Base-by-base conservation (phyloP, 1,140 invertebrate genomes). In the Drosophila aff. region DNA sequence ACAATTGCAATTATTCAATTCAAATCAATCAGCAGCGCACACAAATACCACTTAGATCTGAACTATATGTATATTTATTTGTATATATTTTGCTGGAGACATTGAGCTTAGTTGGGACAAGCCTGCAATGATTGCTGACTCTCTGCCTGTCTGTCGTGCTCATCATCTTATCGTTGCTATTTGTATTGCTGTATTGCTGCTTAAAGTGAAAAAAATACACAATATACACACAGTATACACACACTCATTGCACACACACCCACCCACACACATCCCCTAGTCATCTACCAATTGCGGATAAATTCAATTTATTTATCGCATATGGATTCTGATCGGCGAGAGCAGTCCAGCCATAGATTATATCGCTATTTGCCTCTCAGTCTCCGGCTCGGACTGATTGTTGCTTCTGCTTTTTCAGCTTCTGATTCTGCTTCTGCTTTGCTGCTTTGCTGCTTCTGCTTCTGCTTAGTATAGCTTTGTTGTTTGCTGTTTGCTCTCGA, bases 1-100 rank as follows among this genome's bases (percentile, higher is more conserved):
- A 83, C 83, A 87, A 91, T 81, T 86, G 90, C 91, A 92, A 92
- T 92, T 92, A 92, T 92, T 91, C 86, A 92, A 92, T 92, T 92
- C 86, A 89, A 92, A 92, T 92, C 91, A 92, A 92, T 92, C 91
- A 89, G 71, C 82, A 73, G 7, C 6, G 1, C 60, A 77, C 60
- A 52, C 81, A 44, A 55, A 59, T 57, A 57, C 50, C 64, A 80
- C 43, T 50, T 31, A 7, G 31, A 36, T 53, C 18, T 10, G 28
- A 38, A 55, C 4, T 49, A 49, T 49, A 49, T 49, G 15, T 23
- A 11, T 18, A 43, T 43, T n/a, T 31, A 31, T 31, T 31, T 11
- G 31, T n/a, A 49, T 33, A 59, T 53, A 47, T 55, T 46, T 50
- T 44, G 47, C 61, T 64, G 71, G 80, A 87, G 81, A 87, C 84